Evolutionary conservation across 2,888 invertebrate species (phyloP), one percentile per base, ranked within the genome.

Genomic region (Eurois occulta): DNA sequence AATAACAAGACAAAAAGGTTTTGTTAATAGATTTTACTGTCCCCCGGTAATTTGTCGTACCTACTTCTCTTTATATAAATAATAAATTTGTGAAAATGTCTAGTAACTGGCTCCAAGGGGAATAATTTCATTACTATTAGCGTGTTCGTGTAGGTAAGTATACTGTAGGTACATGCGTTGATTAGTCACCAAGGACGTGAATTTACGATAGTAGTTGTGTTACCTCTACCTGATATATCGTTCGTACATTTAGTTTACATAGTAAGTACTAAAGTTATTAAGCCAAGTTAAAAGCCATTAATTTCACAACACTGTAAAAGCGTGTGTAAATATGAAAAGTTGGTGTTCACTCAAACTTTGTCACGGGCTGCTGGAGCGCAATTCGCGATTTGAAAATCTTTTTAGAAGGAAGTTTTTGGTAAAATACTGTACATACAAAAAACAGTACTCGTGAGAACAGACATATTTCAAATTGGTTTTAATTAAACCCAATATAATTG

Each of bases 111-210:
- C 73, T 41, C 86, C 60, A 28, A 11, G 16, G 75, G 79, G 80
- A 81, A 41, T 71, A 64, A 78, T 82, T 84, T 75, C 41, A 72
- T 81, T 77, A 75, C 48, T 84, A 74, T 80, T 77, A 81, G 73
- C 58, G 55, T 75, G 70, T 72, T 69, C 66, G 21, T 55, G 43
- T 62, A 65, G 16, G 41, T 28, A 41, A 41, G 4, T 41, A 46
- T 46, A 32, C 35, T 41, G 16, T 16, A 28, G n/a, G 48, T 46
- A 46, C 18, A 43, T 74, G 32, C 38, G 75, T 74, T 69, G 7
- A 78, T 72, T 83, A 85, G 58, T 75, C 81, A 74, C 86, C 16
- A 66, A 84, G 85, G 86, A 75, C 84, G 35, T 8, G 48, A 80
- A 74, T 86, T 86, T 83, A 83, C 65, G 64, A 62, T 65, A 78